Conservation (phyloP, 1,140 invertebrate species). For the Pemphigus obesinymphae region DNA sequence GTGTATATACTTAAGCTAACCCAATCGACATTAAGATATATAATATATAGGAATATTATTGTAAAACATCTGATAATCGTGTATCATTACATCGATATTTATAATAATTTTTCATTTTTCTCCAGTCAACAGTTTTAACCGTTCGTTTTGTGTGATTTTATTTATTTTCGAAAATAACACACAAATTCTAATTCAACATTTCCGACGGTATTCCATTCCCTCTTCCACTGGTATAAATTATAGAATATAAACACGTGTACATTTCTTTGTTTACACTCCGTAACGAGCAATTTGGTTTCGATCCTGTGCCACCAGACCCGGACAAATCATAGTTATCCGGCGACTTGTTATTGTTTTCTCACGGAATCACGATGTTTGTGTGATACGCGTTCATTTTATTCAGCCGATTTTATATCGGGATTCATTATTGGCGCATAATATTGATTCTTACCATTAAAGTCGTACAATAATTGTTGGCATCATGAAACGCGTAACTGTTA, state of each 20-base stretch:
- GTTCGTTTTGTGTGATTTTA: background rate
- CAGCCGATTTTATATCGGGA: background rate
- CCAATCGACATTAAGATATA: too few relatives aligned
- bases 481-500: background rate
- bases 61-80: too few relatives aligned
- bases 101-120: too few relatives aligned
- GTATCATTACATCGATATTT: too few relatives aligned
- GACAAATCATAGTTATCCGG: constrained; percentile 12
- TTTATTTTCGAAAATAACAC: background rate
- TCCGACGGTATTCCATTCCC: background rate
- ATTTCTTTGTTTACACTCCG: background rate
- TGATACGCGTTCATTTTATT: background rate
- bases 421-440: background rate
- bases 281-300: background rate
- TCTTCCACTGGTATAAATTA: too few relatives aligned
- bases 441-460: background rate
- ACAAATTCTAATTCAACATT: background rate
- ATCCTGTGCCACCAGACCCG: background rate
- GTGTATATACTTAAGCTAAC: too few relatives aligned
- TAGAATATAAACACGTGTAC: background rate
- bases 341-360: background rate
- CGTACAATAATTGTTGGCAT: background rate
- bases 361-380: background rate
- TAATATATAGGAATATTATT: too few relatives aligned
- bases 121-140: too few relatives aligned